phyloP scores from a whole-genome alignment of 2,113 vertebrate species.

The Craseonycteris thonglongyai region DNA sequence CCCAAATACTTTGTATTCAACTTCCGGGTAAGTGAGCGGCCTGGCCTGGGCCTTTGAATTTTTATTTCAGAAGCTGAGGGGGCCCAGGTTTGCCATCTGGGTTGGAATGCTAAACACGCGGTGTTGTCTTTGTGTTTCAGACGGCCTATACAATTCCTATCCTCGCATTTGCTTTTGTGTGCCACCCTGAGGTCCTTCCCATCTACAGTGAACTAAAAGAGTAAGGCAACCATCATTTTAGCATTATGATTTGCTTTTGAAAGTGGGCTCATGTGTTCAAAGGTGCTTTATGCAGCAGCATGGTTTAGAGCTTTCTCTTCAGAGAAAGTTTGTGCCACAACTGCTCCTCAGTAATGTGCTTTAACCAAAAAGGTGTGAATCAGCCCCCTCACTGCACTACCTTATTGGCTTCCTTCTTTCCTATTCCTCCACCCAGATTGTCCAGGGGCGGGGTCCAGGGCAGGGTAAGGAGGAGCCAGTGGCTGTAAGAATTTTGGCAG shows the following conservation, averaged over 20 bases:
- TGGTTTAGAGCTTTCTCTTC: neutral
- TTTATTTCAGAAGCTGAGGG: constrained; percentile 37
- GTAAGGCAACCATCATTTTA: constrained; percentile 80
- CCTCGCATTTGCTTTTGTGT: constrained; percentile 97
- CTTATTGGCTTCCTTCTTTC: neutral
- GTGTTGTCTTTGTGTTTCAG: constrained; percentile 80
- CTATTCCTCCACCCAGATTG: neutral
- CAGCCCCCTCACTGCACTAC: neutral
- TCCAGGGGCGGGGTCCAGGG: no score
- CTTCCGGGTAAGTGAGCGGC: constrained; percentile 85
- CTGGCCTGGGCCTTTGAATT: neutral
- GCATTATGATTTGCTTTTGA: constrained; percentile 62
- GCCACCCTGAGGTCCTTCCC: constrained; percentile 96
- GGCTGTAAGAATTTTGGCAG: neutral
- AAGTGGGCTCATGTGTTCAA: neutral
- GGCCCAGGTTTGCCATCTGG: neutral
- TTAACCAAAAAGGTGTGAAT: neutral
- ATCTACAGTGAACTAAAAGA: constrained; percentile 99
- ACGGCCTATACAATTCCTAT: constrained; percentile 98
- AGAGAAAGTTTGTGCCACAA: neutral
- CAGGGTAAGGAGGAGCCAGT: neutral
- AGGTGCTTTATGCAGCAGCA: neutral
- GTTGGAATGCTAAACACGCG: constrained; percentile 47
- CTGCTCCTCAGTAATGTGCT: neutral
- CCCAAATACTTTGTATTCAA: constrained; percentile 97